Evolutionary conservation across 2,888 invertebrate species (phyloP).

Genomic region (Perizoma flavofasciatum): DNA sequence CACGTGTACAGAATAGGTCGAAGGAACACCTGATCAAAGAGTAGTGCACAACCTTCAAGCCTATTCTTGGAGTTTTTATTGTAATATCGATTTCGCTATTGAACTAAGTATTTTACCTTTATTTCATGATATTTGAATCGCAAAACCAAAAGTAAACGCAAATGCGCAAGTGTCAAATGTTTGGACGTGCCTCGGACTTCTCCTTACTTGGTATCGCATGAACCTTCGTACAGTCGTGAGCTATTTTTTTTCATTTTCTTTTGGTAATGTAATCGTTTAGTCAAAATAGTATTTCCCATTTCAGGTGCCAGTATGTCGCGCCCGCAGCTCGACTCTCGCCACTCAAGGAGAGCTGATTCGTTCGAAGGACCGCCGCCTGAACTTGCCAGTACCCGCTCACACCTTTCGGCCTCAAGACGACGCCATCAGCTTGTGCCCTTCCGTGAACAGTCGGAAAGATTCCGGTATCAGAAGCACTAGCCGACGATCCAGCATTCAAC

Average conservation of each 20-base stretch:
- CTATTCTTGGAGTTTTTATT: not conserved
- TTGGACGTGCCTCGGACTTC: too few relatives aligned
- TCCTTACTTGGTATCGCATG: too few relatives aligned
- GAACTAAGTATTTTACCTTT: not conserved
- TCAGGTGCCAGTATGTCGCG: conserved; percentile 75
- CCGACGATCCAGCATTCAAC: conserved; percentile 92
- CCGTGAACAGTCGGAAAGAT: conserved; percentile 93
- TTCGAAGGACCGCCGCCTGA: conserved; percentile 69
- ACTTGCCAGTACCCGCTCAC: conserved; percentile 72
- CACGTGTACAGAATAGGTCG: not conserved
- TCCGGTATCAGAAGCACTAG: conserved; percentile 94
- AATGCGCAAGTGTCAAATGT: too few relatives aligned
- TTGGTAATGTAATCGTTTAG: too few relatives aligned
- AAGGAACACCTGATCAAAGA: conserved; percentile 1
- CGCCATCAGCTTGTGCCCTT: conserved; percentile 88
- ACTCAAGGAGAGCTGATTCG: conserved; percentile 68
- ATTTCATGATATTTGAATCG: too few relatives aligned
- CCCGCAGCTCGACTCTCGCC: conserved; percentile 76
- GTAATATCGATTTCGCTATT: not conserved
- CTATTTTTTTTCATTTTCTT: too few relatives aligned
- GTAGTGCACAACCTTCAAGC: not conserved
- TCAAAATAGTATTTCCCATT: not conserved
- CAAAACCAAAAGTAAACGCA: too few relatives aligned
- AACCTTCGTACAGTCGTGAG: too few relatives aligned
- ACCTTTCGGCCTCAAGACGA: conserved; percentile 80